These are phyloP conservation scores for Serranus cabrilla DNA, from an alignment of 2,797 vertebrate species.

Conservation along the genomic window DNA sequence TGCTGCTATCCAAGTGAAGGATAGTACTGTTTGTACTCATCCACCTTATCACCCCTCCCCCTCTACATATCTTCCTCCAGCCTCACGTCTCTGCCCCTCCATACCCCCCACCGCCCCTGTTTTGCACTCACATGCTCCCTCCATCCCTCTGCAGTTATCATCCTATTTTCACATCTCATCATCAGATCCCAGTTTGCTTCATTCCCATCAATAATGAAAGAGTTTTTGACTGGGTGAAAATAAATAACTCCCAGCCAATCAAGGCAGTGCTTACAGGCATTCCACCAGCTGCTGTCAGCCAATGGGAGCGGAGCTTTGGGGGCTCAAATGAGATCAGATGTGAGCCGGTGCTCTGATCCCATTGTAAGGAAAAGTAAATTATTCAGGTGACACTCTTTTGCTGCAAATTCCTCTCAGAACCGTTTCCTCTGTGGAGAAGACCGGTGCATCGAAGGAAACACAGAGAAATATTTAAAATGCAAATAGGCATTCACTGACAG, in stretches of 20 bases:
- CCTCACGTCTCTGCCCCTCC: slow-evolving; percentile 38
- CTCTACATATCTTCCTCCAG: slow-evolving; percentile 47
- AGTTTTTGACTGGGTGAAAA: slow-evolving; percentile 68
- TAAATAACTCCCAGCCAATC: slow-evolving; percentile 75
- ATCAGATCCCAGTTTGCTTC: slow-evolving; percentile 71
- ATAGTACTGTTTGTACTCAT: slow-evolving; percentile 69
- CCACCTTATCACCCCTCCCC: slow-evolving; percentile 70
- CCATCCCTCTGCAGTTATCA: slow-evolving; percentile 51
- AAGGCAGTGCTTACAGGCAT: slow-evolving; percentile 26
- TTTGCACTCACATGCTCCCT: slow-evolving; percentile 47
- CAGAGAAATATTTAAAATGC: slow-evolving; percentile 65
- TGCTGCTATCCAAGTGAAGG: slow-evolving; percentile 63
- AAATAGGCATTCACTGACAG: slow-evolving; percentile 65
- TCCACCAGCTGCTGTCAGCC: slow-evolving; percentile 47
- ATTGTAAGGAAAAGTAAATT: slow-evolving; percentile 78
- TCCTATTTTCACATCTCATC: slow-evolving; percentile 68
- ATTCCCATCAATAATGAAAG: slow-evolving; percentile 80
- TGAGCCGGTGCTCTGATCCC: slow-evolving; percentile 63
- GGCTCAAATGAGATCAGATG: slow-evolving; percentile 73
- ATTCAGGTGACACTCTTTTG: slow-evolving; percentile 74
- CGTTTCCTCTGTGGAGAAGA: slow-evolving; percentile 29
- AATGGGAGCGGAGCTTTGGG: slow-evolving; percentile 47
- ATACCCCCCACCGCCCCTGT: slow-evolving; percentile 32
- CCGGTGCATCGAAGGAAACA: slow-evolving; percentile 19
- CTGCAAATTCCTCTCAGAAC: slow-evolving; percentile 45